Evolutionary conservation across 1,140 invertebrate genomes (phyloP).

Genomic region (Drosophila azteca): DNA sequence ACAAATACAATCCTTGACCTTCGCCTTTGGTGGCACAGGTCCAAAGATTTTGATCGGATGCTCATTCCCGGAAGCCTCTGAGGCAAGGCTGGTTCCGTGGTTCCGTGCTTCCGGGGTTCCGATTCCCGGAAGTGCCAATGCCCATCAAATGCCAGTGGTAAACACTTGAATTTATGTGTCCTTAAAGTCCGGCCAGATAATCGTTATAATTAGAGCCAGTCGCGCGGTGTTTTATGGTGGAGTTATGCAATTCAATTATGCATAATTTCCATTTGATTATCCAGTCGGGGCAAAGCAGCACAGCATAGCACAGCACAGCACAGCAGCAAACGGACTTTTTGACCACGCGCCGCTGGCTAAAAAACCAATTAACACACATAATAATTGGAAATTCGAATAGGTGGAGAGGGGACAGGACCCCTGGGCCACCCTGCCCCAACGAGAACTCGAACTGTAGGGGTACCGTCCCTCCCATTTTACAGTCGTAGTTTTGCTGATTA

Average conservation of each 20-base stretch:
- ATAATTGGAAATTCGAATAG: slow-evolving; percentile 37
- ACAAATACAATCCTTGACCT: no score
- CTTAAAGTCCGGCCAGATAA: slow-evolving; percentile 15
- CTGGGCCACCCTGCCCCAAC: no score
- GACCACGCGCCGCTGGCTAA: slow-evolving; percentile 48
- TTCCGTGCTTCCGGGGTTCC: neutral
- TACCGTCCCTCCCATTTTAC: no score
- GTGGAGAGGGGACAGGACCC: neutral
- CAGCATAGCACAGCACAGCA: no score
- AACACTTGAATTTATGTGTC: slow-evolving; percentile 12
- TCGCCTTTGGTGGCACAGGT: neutral
- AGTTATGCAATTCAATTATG: slow-evolving; percentile 48
- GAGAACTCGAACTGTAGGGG: no score
- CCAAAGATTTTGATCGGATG: neutral
- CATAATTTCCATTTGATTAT: slow-evolving; percentile 60
- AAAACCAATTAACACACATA: slow-evolving; percentile 63
- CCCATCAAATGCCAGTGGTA: neutral
- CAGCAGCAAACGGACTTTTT: slow-evolving; percentile 15
- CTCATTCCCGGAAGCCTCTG: slow-evolving; percentile 17
- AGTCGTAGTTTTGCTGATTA: slow-evolving; percentile 33
- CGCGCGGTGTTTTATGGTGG: neutral
- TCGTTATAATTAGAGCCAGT: neutral
- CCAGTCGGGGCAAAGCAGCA: slow-evolving; percentile 11
- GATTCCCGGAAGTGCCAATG: slow-evolving; percentile 18
- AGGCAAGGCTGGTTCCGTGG: no score